Evolutionary conservation across 2,113 vertebrate genomes (phyloP).

Genomic region (Malaclemys terrapin): DNA sequence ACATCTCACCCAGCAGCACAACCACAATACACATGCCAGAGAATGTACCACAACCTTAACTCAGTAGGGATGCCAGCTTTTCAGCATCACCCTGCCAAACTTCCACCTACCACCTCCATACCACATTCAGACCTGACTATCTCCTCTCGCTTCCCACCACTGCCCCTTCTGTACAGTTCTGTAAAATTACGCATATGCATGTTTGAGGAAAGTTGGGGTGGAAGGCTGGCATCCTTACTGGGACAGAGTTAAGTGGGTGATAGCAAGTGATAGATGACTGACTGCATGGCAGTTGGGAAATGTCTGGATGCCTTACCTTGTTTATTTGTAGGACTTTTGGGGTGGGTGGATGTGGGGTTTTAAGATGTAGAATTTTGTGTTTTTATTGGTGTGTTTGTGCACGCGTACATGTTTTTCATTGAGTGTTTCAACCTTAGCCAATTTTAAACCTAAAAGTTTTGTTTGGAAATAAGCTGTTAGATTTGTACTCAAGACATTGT

Average conservation of each 20-base stretch:
- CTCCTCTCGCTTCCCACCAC: background rate
- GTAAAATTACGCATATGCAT: background rate
- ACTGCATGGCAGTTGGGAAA: background rate
- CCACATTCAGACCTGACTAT: background rate
- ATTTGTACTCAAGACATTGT: background rate
- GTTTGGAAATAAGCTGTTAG: background rate
- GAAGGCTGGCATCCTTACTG: background rate
- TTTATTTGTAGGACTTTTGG: background rate
- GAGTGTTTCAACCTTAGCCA: background rate
- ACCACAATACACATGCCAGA: background rate
- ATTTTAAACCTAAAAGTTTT: background rate
- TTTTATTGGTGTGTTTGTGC: background rate
- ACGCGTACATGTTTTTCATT: background rate
- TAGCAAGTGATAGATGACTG: background rate
- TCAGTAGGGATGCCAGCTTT: background rate
- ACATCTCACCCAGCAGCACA: rapidly evolving
- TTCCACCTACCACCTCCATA: background rate
- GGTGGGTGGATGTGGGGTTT: background rate
- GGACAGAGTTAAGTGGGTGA: background rate
- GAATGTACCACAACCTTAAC: background rate
- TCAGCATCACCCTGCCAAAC: background rate
- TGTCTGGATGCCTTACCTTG: background rate
- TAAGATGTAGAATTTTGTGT: background rate
- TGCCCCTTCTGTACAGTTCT: no score
- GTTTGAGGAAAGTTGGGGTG: background rate